Percentiles rank a stretch among this genome's conserved stretches.
These are phyloP conservation scores for Periophthalmus magnuspinnatus DNA, from an alignment of 2,797 vertebrate genomes.

Conservation along the genomic window DNA sequence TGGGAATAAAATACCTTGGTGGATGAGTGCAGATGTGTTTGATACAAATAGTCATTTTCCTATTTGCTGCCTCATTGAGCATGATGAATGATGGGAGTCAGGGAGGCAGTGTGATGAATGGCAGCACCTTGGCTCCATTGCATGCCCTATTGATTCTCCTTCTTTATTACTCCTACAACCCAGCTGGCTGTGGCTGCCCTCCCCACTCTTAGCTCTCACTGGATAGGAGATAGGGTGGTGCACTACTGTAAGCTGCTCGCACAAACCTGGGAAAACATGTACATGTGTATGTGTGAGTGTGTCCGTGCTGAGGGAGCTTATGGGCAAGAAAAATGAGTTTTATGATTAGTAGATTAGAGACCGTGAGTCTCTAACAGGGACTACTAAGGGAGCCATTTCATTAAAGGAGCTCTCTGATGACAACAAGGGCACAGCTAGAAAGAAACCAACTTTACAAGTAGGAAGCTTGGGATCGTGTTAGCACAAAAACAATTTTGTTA, in stretches of 20 bases:
- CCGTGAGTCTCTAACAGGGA: slow-evolving; percentile 60
- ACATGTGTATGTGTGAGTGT: slow-evolving; percentile 18
- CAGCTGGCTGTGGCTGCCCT: slow-evolving; percentile 91
- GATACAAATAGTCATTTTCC: slow-evolving; percentile 99
- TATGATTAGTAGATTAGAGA: slow-evolving; percentile 71
- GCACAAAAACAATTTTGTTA: neutral
- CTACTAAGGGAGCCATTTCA: slow-evolving; percentile 63
- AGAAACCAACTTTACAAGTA: slow-evolving; percentile 21
- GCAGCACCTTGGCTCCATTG: slow-evolving; percentile 99
- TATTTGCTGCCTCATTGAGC: slow-evolving; percentile 99
- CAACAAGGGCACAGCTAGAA: neutral
- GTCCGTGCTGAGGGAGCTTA: slow-evolving; percentile 59
- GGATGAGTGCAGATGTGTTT: slow-evolving; percentile 99
- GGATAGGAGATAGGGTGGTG: slow-evolving; percentile 17
- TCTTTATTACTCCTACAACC: slow-evolving; percentile 99
- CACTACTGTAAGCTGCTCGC: slow-evolving; percentile 64
- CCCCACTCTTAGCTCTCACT: slow-evolving; percentile 62
- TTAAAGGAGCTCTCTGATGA: slow-evolving; percentile 42
- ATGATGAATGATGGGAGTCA: slow-evolving; percentile 99
- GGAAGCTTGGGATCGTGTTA: neutral
- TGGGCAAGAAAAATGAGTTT: slow-evolving; percentile 72
- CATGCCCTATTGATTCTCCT: slow-evolving; percentile 99
- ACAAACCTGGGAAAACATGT: slow-evolving; percentile 39
- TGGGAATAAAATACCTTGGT: slow-evolving; percentile 99
- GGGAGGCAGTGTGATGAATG: slow-evolving; percentile 99